phyloP scores from a whole-genome alignment of 2,888 invertebrate genomes.

The Eucriotettix oculatus region DNA sequence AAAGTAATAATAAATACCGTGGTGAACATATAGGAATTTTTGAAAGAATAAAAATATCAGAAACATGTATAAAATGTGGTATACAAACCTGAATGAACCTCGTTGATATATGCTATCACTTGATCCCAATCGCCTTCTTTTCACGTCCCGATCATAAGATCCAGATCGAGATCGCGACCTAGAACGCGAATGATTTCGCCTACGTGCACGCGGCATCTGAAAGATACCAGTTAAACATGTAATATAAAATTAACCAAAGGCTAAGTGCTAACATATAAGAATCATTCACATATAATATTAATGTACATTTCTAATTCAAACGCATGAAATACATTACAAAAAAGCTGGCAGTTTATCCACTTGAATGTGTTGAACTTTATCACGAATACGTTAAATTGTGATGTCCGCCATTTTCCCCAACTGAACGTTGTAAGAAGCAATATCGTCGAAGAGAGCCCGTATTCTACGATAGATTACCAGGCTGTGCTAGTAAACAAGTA shows the following conservation, averaged over 20 bases:
- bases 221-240: not conserved
- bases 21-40: no score
- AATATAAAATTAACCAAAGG: not conserved
- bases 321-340: not conserved
- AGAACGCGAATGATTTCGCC: slow-evolving; percentile 29
- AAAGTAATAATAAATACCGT: no score
- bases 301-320: not conserved
- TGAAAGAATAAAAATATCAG: no score
- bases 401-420: not conserved
- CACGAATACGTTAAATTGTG: not conserved
- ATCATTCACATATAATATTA: not conserved
- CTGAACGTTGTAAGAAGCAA: not conserved
- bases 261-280: not conserved
- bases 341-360: no score
- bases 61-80: no score
- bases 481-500: no score
- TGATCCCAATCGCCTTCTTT: slow-evolving; percentile 52
- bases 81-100: slow-evolving; percentile 35
- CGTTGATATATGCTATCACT: slow-evolving; percentile 38
- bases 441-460: not conserved
- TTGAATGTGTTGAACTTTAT: not conserved
- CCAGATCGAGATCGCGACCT: slow-evolving; percentile 37
- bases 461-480: no score
- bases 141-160: slow-evolving; percentile 36
- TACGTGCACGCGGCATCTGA: not conserved